Conservation (phyloP, 2,888 invertebrate genomes). For the Acronicta alni region DNA sequence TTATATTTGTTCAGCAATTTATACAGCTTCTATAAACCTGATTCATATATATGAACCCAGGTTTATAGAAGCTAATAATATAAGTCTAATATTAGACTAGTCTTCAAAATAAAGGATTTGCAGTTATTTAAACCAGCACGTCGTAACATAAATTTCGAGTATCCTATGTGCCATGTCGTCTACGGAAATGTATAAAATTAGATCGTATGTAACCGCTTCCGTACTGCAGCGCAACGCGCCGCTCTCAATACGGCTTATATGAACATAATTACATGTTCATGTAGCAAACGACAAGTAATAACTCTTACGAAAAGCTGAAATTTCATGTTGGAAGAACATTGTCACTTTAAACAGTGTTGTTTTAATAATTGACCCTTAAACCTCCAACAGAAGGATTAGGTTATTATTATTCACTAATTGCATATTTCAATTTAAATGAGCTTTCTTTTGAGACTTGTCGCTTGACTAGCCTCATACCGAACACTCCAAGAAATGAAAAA, state of each 20-base stretch:
- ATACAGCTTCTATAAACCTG: not conserved
- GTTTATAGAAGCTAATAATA: no score
- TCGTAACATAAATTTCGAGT: conserved; percentile 9
- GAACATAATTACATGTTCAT: conserved; percentile 11
- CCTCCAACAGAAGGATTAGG: no score
- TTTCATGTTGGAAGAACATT: not conserved
- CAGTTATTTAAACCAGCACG: conserved; percentile 9
- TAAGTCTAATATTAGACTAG: not conserved
- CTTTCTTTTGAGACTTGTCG: no score
- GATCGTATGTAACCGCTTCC: conserved; percentile 43
- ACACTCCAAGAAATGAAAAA: no score
- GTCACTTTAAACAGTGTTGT: no score
- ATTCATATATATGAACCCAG: no score
- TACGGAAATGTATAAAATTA: conserved; percentile 46
- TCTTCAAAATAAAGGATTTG: conserved; percentile 17
- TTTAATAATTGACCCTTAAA: no score
- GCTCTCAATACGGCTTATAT: conserved; percentile 21
- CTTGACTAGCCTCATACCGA: no score
- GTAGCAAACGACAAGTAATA: not conserved
- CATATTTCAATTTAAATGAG: no score
- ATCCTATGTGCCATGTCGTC: conserved; percentile 32
- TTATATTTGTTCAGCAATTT: not conserved
- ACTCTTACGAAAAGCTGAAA: not conserved
- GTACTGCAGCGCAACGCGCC: conserved; percentile 23
- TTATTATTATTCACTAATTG: no score